Evolutionary conservation across 2,797 vertebrate genomes (phyloP).

Genomic region (Neosilurus mollespiculum): DNA sequence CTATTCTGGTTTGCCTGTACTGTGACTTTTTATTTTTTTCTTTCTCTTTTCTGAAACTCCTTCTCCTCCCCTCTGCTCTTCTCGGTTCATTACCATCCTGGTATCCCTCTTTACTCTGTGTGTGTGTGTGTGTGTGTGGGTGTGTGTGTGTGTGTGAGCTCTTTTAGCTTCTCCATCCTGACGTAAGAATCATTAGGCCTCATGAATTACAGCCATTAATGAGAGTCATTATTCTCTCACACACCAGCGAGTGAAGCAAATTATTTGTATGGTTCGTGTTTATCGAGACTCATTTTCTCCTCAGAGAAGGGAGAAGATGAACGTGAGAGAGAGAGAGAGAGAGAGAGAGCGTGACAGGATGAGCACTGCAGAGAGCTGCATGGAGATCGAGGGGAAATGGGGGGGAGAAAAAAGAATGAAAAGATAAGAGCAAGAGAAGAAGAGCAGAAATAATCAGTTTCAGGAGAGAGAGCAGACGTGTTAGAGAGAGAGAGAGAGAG

Average conservation of each 20-base stretch:
- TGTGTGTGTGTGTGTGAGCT: constrained; percentile 31
- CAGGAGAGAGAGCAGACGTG: not conserved
- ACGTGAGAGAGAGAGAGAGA: not conserved
- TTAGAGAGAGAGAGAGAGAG: not conserved
- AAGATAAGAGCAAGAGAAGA: not conserved
- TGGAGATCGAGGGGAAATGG: not conserved
- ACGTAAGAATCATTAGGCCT: constrained; percentile 23
- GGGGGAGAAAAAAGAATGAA: not conserved
- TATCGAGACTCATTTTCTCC: constrained; percentile 25
- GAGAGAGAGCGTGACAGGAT: not conserved
- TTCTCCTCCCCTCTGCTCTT: not conserved
- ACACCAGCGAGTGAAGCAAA: constrained; percentile 32
- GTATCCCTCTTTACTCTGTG: not conserved
- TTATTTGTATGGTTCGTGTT: constrained; percentile 22
- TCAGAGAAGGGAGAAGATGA: not conserved
- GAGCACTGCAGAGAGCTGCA: not conserved
- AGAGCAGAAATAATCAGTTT: not conserved
- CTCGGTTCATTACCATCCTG: not conserved
- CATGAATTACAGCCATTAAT: constrained; percentile 40
- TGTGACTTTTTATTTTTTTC: not conserved
- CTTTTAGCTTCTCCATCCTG: constrained; percentile 15
- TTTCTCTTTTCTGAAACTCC: not conserved
- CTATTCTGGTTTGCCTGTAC: not conserved
- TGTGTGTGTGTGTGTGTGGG: constrained; percentile 28
- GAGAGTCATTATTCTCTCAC: constrained; percentile 31